These are phyloP conservation scores for Euclidia mi DNA, from an alignment of 2,888 invertebrate species.

Conservation along the genomic window DNA sequence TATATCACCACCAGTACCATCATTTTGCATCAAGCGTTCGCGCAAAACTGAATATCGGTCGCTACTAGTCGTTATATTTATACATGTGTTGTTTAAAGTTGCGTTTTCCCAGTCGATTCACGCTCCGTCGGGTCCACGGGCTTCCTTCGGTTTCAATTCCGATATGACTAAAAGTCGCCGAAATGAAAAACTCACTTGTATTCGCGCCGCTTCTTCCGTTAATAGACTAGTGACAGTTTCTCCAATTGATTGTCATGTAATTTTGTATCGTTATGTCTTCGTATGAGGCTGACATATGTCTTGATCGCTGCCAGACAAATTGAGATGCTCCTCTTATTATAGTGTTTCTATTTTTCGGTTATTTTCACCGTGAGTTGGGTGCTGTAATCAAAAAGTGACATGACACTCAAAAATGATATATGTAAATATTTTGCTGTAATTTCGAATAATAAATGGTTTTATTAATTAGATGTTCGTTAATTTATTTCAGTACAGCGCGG, in stretches of 20 bases:
- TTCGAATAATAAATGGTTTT: too few species aligned
- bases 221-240: conserved; percentile 71
- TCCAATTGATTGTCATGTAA: conserved; percentile 70
- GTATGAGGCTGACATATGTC: conserved; percentile 46
- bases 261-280: conserved; percentile 68
- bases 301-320: conserved; percentile 51
- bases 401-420: too few species aligned
- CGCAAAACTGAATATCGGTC: conserved; percentile 87
- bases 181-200: conserved; percentile 71
- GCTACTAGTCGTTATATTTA: conserved; percentile 84
- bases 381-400: too few species aligned
- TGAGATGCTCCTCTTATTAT: conserved; percentile 21
- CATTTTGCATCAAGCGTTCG: conserved; percentile 87
- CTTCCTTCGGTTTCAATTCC: conserved; percentile 77
- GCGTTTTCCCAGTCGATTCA: conserved; percentile 85
- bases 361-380: background rate
- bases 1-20: conserved; percentile 72
- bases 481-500: too few species aligned
- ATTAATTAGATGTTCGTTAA: too few species aligned
- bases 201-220: conserved; percentile 80
- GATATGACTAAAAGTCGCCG: conserved; percentile 76
- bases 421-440: too few species aligned
- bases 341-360: background rate
- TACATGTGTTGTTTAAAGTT: conserved; percentile 86
- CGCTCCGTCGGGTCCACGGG: conserved; percentile 78